These are phyloP conservation scores for Asobara japonica DNA, from an alignment of 1,140 invertebrate genomes.

Conservation along the genomic window DNA sequence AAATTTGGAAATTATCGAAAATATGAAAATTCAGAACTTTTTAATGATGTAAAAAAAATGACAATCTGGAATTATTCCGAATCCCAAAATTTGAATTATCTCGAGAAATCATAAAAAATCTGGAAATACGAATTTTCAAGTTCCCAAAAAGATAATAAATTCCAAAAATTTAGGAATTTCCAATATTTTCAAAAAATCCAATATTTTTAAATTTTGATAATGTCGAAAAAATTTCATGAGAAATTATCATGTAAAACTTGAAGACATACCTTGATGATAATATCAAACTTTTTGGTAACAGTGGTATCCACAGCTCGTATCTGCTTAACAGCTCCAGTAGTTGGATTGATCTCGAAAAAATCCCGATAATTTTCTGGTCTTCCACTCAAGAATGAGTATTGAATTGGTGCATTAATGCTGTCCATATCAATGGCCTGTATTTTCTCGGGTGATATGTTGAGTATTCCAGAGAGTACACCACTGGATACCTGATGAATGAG, in stretches of 20 bases:
- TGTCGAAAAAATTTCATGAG: no score
- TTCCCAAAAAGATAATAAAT: no score
- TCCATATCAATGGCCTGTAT: conserved; percentile 91
- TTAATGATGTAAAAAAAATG: no score
- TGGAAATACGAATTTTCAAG: no score
- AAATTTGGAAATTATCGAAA: no score
- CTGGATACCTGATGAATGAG: conserved; percentile 74
- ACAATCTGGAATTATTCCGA: background rate
- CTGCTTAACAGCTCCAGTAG: conserved; percentile 83
- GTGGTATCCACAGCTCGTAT: conserved; percentile 82
- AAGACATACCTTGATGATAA: conserved; percentile 78
- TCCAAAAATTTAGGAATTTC: no score
- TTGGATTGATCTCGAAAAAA: conserved; percentile 85
- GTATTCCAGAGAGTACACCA: conserved; percentile 80
- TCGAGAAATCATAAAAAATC: no score
- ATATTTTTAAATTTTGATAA: no score
- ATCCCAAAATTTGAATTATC: conserved; percentile 23
- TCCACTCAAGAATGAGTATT: conserved; percentile 84
- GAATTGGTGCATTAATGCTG: conserved; percentile 82
- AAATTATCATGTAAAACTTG: no score
- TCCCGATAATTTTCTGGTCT: conserved; percentile 78
- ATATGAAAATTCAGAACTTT: no score
- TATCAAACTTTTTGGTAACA: conserved; percentile 76
- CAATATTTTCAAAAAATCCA: no score
- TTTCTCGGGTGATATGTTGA: conserved; percentile 86